Base-by-base conservation (phyloP, 2,888 invertebrate species). In the Serrognathus titanus region DNA sequence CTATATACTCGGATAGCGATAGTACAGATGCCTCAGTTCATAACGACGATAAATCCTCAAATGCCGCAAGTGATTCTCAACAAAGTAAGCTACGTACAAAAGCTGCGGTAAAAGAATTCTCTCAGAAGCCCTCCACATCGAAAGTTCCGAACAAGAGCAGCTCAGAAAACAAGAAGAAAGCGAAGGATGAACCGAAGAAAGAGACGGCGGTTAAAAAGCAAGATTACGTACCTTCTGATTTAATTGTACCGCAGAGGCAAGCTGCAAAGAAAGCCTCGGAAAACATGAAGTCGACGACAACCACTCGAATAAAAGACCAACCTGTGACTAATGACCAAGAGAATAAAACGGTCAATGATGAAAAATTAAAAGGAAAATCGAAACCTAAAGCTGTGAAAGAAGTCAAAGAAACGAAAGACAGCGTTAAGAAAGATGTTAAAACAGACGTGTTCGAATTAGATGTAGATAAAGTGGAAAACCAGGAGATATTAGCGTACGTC, bases 261-360 rank as follows among this genome's bases (percentile, higher is more conserved):
- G 94, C 94, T 31, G 94, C 94, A 24, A 94, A 93, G 74, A 94
- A 93, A 72, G 94, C 94, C 1, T 90, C 91, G 1, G 93, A 94
- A 76, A 93, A 90, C 71, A 87, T 94, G 84, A 87, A 85, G 58
- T 85, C 85, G 13, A 87, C 84, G 47, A 87, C 83, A 64, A 79
- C 77, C 4, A 76, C 79, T 40, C 69, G 73, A 66, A 55, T 63
- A 1, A 75, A 77, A 66, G 78, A 79, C 56, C 66, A 71, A 62
- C 12, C 55, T n/a, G 39, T 52, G 11, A 11, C 11, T 11, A 37
- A 45, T 6, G 20, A 51, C 12, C 55, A 64, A 54, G 57, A 36
- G 40, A 50, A 13, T 50, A 54, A 43, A 45, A 55, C 2, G 48
- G 48, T 31, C 41, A 51, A 39, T 36, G 56, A 55, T 45, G 60